A percentile compares a stretch with the other conserved stretches of the same genome.
These are phyloP conservation scores for Sylvietta virens DNA, from an alignment of 2,113 vertebrate genomes.

Conservation along the genomic window DNA sequence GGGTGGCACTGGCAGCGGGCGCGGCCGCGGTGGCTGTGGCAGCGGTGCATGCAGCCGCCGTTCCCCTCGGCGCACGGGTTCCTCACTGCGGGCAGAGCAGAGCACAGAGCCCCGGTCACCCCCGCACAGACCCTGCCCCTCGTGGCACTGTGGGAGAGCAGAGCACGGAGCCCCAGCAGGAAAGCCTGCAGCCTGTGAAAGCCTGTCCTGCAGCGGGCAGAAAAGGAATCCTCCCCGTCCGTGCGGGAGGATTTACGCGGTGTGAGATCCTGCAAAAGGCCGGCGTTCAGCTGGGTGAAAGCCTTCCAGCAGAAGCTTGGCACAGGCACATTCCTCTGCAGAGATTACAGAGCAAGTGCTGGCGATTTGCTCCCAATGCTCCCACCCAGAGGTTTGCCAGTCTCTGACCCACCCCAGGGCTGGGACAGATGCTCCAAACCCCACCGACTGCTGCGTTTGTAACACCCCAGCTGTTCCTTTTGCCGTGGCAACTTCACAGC, in stretches of 20 bases:
- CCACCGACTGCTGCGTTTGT: rapidly evolving
- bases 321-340: rapidly evolving
- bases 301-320: neutral
- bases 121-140: neutral
- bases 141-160: rapidly evolving
- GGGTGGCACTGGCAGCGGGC: slow-evolving; percentile 79
- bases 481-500: neutral
- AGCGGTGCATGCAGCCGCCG: slow-evolving; percentile 79
- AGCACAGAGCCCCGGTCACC: neutral
- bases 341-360: neutral
- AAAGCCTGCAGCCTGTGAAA: rapidly evolving
- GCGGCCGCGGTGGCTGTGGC: neutral
- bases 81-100: slow-evolving; percentile 64
- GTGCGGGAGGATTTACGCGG: rapidly evolving
- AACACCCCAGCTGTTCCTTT: neutral
- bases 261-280: neutral
- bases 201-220: neutral
- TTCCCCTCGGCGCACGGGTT: slow-evolving; percentile 80
- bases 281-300: neutral
- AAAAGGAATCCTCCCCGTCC: too few species aligned
- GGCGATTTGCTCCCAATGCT: neutral
- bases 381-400: neutral
- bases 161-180: neutral
- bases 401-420: neutral
- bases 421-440: neutral